Percentiles rank a stretch among this genome's conserved stretches.
phyloP scores from a whole-genome alignment of 2,888 invertebrate species.

The Leptinotarsa juncta region DNA sequence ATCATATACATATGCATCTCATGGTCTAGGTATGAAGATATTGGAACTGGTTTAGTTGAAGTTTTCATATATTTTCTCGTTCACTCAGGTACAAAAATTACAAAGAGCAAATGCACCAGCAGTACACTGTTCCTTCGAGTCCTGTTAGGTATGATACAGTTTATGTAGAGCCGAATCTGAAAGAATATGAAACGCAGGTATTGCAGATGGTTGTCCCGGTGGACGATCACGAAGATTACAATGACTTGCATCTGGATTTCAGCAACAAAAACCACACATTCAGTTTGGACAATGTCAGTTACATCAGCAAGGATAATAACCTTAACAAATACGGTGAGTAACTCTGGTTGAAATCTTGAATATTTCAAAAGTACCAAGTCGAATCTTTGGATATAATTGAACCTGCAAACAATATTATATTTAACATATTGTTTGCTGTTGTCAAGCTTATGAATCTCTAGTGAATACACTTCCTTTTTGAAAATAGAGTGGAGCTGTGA shows the following conservation, averaged over 20 bases:
- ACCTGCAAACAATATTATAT: too few relatives aligned
- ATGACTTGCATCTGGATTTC: conserved; percentile 86
- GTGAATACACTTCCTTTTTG: too few relatives aligned
- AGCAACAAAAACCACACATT: conserved; percentile 90
- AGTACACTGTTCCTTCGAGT: conserved; percentile 70
- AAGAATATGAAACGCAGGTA: conserved; percentile 95
- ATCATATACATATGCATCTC: conserved; percentile 94
- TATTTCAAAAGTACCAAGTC: too few relatives aligned
- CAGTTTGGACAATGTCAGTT: conserved; percentile 89
- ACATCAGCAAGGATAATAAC: conserved; percentile 85
- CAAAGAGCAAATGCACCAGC: conserved; percentile 74
- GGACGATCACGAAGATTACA: conserved; percentile 82
- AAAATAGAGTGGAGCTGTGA: too few relatives aligned
- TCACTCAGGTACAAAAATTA: conserved; percentile 82
- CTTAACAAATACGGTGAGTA: conserved; percentile 68
- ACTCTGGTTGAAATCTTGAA: too few relatives aligned
- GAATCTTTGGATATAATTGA: too few relatives aligned
- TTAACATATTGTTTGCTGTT: too few relatives aligned
- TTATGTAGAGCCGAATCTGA: conserved; percentile 81
- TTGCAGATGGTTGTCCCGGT: conserved; percentile 92
- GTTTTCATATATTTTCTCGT: not conserved
- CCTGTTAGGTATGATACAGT: conserved; percentile 78
- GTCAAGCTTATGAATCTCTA: too few relatives aligned
- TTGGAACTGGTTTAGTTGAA: not conserved
- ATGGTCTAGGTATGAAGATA: conserved; percentile 82